Conservation (phyloP, 2,113 vertebrate species). For the Rhynchopsitta pachyrhyncha region DNA sequence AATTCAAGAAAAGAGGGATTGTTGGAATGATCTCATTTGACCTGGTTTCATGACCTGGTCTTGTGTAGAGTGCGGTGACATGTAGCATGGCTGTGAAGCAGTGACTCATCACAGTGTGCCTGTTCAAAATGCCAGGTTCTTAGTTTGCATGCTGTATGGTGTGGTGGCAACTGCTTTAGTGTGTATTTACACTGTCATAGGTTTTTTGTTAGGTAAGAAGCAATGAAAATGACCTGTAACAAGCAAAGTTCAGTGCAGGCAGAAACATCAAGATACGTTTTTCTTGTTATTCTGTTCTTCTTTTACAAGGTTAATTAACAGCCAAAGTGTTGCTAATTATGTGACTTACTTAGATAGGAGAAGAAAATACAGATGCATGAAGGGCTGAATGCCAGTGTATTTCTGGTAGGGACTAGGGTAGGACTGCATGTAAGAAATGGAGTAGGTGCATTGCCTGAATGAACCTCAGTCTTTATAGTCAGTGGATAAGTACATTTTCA, state of each 20-base stretch:
- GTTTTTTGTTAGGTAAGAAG: neutral
- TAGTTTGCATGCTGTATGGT: neutral
- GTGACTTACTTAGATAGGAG: neutral
- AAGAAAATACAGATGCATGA: neutral
- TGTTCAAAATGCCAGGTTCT: neutral
- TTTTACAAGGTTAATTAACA: neutral
- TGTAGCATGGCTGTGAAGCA: neutral
- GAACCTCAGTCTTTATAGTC: fast-evolving
- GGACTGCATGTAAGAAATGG: neutral
- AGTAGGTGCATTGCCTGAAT: neutral
- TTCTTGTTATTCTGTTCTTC: neutral
- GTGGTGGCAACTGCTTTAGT: neutral
- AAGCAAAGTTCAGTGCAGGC: neutral
- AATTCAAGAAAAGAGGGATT: neutral
- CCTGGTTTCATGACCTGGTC: neutral
- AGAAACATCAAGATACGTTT: neutral
- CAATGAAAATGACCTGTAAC: neutral
- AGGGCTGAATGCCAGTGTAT: neutral
- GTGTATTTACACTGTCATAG: neutral
- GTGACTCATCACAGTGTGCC: neutral
- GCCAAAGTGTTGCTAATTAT: neutral
- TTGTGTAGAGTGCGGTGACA: neutral
- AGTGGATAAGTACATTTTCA: neutral
- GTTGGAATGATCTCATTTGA: neutral
- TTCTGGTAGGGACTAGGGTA: neutral